phyloP scores from a whole-genome alignment of 2,113 vertebrate species.

The Muntiacus muntjak region DNA sequence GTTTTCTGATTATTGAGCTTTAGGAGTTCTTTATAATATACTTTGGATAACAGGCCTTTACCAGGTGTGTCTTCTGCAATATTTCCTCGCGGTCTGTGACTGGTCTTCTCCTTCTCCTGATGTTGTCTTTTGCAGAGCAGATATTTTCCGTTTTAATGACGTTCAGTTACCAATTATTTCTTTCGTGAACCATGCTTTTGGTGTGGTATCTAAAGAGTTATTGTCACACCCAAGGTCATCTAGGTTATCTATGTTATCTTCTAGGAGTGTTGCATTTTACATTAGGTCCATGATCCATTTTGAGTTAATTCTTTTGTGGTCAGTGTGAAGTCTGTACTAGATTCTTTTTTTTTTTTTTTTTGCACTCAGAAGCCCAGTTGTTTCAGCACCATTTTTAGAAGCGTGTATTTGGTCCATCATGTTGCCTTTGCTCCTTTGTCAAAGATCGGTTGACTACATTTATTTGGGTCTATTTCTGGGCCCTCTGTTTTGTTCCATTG shows the following conservation, averaged over 20 bases:
- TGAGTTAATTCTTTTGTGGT: neutral
- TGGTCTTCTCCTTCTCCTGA: neutral
- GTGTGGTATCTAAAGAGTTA: neutral
- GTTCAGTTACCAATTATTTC: neutral
- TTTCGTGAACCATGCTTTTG: rapidly evolving
- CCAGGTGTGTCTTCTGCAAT: neutral
- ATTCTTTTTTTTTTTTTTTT: too few species aligned
- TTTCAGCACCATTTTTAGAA: neutral
- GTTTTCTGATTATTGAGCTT: neutral
- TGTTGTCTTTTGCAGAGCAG: neutral
- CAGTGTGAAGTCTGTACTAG: neutral
- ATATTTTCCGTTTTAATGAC: rapidly evolving
- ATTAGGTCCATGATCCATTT: neutral
- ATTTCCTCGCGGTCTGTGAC: too few species aligned
- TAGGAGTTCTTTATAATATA: neutral
- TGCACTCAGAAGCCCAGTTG: neutral
- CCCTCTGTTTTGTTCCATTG: neutral
- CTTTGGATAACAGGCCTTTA: neutral
- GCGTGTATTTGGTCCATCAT: too few species aligned
- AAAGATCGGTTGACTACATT: rapidly evolving
- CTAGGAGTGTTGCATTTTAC: too few species aligned
- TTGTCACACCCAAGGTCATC: neutral
- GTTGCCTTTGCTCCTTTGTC: neutral
- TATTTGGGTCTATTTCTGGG: rapidly evolving
- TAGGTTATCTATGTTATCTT: too few species aligned